These are phyloP conservation scores for Gnathonemus longibarbis DNA, from an alignment of 2,113 vertebrate genomes.

Conservation along the genomic window DNA sequence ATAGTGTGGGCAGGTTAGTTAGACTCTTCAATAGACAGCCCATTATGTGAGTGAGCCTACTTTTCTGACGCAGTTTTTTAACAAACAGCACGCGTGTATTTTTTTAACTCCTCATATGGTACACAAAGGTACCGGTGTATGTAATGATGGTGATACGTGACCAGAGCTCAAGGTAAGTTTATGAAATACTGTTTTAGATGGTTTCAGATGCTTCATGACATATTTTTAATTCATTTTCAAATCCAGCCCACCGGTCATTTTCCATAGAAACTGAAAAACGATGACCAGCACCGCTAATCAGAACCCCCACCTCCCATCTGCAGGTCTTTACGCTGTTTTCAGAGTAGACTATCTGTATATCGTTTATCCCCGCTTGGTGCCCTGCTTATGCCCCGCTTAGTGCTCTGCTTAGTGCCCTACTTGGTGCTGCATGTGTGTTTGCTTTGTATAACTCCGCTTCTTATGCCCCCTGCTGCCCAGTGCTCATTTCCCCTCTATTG, in stretches of 20 bases:
- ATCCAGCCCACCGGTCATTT: not conserved
- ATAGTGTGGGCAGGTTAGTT: not conserved
- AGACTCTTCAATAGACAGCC: not conserved
- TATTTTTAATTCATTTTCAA: not conserved
- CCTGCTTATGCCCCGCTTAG: no score
- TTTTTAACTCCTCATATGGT: not conserved
- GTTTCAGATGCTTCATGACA: not conserved
- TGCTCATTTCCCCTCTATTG: constrained; percentile 50
- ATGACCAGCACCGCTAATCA: not conserved
- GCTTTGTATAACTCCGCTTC: not conserved
- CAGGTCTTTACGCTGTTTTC: not conserved
- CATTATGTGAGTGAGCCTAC: not conserved
- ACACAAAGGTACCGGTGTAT: not conserved
- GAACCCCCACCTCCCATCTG: not conserved
- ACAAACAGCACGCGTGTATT: not conserved
- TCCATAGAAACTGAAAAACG: not conserved
- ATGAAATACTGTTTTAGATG: not conserved
- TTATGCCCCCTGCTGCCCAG: not conserved
- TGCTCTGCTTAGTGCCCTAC: not conserved
- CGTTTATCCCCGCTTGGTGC: not conserved
- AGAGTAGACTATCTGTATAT: not conserved
- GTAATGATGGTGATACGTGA: not conserved
- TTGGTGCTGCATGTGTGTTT: not conserved
- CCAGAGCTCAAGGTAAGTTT: not conserved
- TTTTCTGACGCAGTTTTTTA: not conserved